A percentile compares a stretch with the other conserved stretches of the same genome.
phyloP scores from a whole-genome alignment of 2,888 invertebrate genomes.

The Suillia variegata region DNA sequence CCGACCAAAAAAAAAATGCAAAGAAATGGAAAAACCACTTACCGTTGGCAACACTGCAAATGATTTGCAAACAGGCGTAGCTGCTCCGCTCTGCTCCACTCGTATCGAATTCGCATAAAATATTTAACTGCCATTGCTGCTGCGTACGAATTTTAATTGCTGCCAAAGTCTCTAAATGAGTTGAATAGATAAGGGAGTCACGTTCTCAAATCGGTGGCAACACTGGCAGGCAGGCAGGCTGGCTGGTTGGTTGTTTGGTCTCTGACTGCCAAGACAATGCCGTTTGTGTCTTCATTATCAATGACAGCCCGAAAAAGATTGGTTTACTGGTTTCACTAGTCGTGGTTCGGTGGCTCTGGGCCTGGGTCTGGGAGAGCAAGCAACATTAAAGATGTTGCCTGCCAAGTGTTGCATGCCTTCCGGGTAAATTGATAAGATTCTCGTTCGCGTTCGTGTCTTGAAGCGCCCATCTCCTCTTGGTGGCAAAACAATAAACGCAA shows the following conservation, averaged over 20 bases:
- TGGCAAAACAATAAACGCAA: constrained; percentile 48
- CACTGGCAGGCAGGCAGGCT: constrained; percentile 23
- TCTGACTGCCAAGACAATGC: constrained; percentile 41
- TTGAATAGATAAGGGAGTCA: constrained; percentile 56
- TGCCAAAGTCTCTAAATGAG: constrained; percentile 30
- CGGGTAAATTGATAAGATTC: constrained; percentile 48
- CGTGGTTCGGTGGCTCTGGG: too few relatives aligned
- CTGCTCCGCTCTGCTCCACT: too few relatives aligned
- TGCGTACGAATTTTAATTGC: constrained; percentile 50
- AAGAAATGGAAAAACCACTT: neutral
- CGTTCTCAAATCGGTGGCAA: constrained; percentile 41
- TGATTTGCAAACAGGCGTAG: constrained; percentile 47
- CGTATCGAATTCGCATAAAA: constrained; percentile 39
- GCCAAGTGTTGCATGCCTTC: constrained; percentile 29
- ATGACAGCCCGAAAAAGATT: constrained; percentile 46
- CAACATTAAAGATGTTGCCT: constrained; percentile 19
- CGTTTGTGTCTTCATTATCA: constrained; percentile 54
- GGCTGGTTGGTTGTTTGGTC: too few relatives aligned
- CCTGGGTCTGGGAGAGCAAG: neutral
- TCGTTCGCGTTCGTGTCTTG: too few relatives aligned
- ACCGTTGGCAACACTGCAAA: constrained; percentile 26
- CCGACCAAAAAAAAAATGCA: neutral
- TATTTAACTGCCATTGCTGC: constrained; percentile 14
- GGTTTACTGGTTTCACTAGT: too few relatives aligned
- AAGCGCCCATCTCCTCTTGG: constrained; percentile 43